Conservation (phyloP, 2,797 vertebrate genomes). For the Austrolebias charrua region DNA sequence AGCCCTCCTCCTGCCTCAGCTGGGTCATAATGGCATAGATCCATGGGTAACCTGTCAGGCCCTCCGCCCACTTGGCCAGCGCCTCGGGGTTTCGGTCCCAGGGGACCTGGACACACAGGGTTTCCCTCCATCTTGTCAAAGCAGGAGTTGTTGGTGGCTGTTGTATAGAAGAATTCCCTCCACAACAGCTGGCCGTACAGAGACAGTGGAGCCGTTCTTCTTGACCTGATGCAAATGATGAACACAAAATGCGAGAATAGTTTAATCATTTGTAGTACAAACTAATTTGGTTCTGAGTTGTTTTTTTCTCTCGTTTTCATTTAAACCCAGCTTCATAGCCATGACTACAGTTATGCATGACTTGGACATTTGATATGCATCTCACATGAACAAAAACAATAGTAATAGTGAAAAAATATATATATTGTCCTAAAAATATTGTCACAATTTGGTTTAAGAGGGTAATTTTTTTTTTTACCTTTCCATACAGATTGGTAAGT, state of each 20-base stretch:
- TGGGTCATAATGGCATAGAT: slow-evolving; percentile 97
- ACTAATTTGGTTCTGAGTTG: too few relatives aligned
- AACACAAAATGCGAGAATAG: neutral
- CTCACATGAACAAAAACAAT: neutral
- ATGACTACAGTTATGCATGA: neutral
- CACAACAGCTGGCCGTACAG: slow-evolving; percentile 93
- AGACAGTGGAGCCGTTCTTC: slow-evolving; percentile 89
- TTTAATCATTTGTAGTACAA: too few relatives aligned
- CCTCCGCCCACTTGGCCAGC: slow-evolving; percentile 95
- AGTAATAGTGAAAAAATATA: neutral
- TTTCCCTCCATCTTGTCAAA: slow-evolving; percentile 99
- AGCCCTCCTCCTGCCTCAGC: slow-evolving; percentile 94
- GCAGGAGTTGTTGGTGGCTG: slow-evolving; percentile 91
- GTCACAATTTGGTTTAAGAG: too few relatives aligned
- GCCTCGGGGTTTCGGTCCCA: slow-evolving; percentile 95
- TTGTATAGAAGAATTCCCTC: slow-evolving; percentile 96
- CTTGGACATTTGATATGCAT: neutral
- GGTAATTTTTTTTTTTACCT: slow-evolving; percentile 75
- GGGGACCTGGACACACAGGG: slow-evolving; percentile 93
- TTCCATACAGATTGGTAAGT: slow-evolving; percentile 92
- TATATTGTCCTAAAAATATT: too few relatives aligned
- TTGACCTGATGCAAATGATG: slow-evolving; percentile 81
- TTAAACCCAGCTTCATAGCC: too few relatives aligned
- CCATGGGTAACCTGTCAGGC: slow-evolving; percentile 93
- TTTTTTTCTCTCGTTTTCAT: too few relatives aligned